Base-by-base conservation (phyloP, 2,888 invertebrate genomes). In the Volucella inanis region DNA sequence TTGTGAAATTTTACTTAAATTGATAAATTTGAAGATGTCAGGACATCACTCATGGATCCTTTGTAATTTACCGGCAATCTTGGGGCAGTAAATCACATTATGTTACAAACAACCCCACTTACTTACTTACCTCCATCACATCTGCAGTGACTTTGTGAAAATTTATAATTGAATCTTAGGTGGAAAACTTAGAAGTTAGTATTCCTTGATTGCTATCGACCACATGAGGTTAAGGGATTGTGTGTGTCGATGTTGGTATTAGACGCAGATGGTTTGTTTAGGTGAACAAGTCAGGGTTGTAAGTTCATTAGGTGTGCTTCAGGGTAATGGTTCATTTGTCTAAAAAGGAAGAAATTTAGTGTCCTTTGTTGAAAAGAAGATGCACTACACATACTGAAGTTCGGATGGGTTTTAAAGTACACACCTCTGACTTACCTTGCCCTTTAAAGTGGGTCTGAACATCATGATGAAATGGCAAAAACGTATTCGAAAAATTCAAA, bases 111-210 rank as follows among this genome's bases (percentile, higher is more conserved):
- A 85, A 81, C 85, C 81, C 76, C 70, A 45, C 62, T 84, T 74
- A 59, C 50, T 14, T 55, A 45, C 62, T 84, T 74, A 59, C 50
- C 22, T 55, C 31, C 31, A 31, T 31, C 15, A 47, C 59, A 54
- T 41, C 4, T 31, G 31, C 31, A 55, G 52, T 86, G 77, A 86
- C 81, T 85, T 85, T 81, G 82, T 86, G 86, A 86, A 86, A 31
- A 86, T 82, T 86, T 86, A 82, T 86, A 86, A 86, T 86, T 86
- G 86, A 86, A 86, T 86, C 82, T 86, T 67, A 86, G 82, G 78
- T 74, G 72, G 82, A 77, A 82, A 82, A 81, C 86, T 86, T 86
- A 68, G 59, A 77, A 78, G 86, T 86, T 86, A 86, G 77, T 78
- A 74, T 49, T 86, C 70, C 86, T 78, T 86, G 82, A 86, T 82